Conservation (phyloP, 2,888 invertebrate species). For the Yponomeuta malinellus region DNA sequence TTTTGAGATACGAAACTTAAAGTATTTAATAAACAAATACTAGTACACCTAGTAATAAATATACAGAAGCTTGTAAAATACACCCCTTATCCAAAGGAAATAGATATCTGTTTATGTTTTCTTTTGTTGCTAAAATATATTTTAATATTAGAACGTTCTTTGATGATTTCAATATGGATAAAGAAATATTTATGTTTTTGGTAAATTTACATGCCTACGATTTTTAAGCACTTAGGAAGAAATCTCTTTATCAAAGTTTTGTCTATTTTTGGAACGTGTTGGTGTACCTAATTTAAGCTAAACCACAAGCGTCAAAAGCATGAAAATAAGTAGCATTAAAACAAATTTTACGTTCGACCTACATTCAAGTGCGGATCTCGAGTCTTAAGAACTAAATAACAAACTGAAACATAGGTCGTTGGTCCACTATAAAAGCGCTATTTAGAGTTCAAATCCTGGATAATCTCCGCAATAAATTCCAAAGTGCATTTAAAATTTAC, state of each 20-base stretch:
- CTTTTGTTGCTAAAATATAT: not conserved
- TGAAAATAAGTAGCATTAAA: conserved; percentile 18
- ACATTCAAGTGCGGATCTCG: conserved; percentile 32
- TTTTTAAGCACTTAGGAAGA: too few relatives aligned
- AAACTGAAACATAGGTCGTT: conserved; percentile 10
- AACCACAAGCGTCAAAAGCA: conserved; percentile 8
- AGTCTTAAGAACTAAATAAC: conserved; percentile 1
- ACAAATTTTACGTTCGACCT: conserved; percentile 45
- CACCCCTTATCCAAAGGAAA: not conserved
- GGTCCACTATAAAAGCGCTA: conserved; percentile 4
- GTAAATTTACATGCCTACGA: too few relatives aligned
- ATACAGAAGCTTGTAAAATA: not conserved
- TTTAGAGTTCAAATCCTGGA: not conserved
- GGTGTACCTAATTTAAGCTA: not conserved
- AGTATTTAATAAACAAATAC: not conserved
- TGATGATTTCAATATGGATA: too few relatives aligned
- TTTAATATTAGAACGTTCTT: not conserved
- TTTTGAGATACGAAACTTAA: not conserved
- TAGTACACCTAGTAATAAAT: not conserved
- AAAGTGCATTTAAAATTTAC: not conserved
- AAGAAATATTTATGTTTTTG: too few relatives aligned
- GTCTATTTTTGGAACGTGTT: not conserved
- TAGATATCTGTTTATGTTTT: not conserved
- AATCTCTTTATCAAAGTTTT: not conserved
- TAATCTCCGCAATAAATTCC: not conserved